phyloP scores from a whole-genome alignment of 2,888 invertebrate genomes.

The Odontomyia ornata region DNA sequence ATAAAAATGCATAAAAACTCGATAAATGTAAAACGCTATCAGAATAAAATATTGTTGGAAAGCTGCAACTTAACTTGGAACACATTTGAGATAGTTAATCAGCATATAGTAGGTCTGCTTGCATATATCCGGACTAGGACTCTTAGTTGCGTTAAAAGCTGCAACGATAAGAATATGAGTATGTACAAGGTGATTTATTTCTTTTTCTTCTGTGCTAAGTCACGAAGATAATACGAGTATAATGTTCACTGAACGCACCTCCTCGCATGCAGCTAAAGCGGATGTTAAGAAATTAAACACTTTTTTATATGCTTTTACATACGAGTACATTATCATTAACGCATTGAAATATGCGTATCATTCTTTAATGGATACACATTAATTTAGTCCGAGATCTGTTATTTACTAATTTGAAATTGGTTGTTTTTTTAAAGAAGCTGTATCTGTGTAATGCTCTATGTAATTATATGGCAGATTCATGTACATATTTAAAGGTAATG shows the following conservation, averaged over 20 bases:
- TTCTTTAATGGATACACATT: background rate
- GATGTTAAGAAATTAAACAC: background rate
- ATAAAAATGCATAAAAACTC: too few relatives aligned
- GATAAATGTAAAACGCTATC: too few relatives aligned
- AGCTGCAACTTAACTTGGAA: too few relatives aligned
- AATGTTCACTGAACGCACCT: background rate
- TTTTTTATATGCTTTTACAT: constrained; percentile 7
- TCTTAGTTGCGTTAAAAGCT: background rate
- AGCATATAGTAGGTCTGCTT: too few relatives aligned
- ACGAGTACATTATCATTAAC: background rate
- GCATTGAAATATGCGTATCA: background rate
- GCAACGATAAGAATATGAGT: background rate
- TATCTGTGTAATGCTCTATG: background rate
- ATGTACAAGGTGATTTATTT: background rate
- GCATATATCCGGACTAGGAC: background rate
- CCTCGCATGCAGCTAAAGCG: background rate
- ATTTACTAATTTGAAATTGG: background rate
- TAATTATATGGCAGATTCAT: too few relatives aligned
- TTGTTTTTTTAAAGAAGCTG: background rate
- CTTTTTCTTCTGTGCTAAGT: background rate
- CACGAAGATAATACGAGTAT: background rate
- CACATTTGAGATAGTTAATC: too few relatives aligned
- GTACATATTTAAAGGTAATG: too few relatives aligned
- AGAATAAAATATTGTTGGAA: too few relatives aligned
- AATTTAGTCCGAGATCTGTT: background rate